Evolutionary conservation across 35 echinoderm and acorn worm species (phyloP), one percentile per base, ranked within the genome.

Genomic region (Ophioderma brevispina): DNA sequence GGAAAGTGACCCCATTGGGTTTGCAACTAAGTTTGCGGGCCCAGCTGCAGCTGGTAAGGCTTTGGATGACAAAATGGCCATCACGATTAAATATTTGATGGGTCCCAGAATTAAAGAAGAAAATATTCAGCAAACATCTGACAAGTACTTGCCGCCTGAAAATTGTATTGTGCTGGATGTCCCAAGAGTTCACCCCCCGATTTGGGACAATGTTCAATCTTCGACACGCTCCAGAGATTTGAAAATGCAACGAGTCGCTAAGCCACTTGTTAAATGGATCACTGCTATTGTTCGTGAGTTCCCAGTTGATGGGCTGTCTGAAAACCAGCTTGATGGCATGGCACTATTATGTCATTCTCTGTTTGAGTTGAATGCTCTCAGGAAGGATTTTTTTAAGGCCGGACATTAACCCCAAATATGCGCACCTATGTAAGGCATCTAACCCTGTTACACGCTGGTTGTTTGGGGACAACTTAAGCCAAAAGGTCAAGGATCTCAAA

Each of bases 91-190:
- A n/a, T n/a, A n/a, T n/a, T n/a, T n/a, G n/a, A n/a, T n/a, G n/a
- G n/a, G n/a, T 23, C 41, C 33, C 21, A 82, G 63, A 32, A 31
- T 90, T 0, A 78, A 63, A 35, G 64, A 49, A 18, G 77, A 92
- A 63, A 39, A 52, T 8, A 52, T 52, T 8, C 46, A 21, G 13
- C 34, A 78, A 5, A 81, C 50, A 17, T 39, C 21, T 35, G 84
- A 92, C 19, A 81, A 87, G 31, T 87, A 82, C 64, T 38, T 64
- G 39, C 38, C 50, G 30, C 91, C 75, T 23, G 86, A 4, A 18
- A 87, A 78, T 4, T 91, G 37, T 59, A 33, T 34, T 23, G 31
- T 13, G 31, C 23, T 87, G 50, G 76, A 80, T 1, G 77, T 87
- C 15, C 91, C 91, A n/a, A 0, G 82, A n/a, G 82, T 85, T 31